Evolutionary conservation across 2,888 invertebrate genomes (phyloP).

Genomic region (Craniophora ligustri): DNA sequence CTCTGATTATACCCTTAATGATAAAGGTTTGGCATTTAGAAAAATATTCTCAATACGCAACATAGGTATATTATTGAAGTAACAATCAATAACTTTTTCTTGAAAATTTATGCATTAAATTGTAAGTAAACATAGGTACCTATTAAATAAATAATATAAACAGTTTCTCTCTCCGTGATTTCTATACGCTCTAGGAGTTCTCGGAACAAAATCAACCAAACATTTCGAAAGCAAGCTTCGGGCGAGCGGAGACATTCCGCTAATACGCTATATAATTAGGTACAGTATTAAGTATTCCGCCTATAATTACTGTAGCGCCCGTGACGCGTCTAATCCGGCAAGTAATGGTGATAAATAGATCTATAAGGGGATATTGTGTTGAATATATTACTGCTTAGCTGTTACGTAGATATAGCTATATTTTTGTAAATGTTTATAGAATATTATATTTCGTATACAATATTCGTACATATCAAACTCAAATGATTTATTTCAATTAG

Average conservation of each 20-base stretch:
- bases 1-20: too few species aligned
- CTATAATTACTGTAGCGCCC: constrained; percentile 79
- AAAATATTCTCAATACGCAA: too few species aligned
- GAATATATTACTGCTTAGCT: constrained; percentile 70
- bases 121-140: too few species aligned
- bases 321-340: constrained; percentile 80
- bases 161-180: neutral
- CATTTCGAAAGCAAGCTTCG: constrained; percentile 27
- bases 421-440: neutral
- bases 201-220: constrained; percentile 6
- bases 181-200: neutral
- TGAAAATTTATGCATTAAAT: too few species aligned
- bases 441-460: neutral
- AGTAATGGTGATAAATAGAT: constrained; percentile 86
- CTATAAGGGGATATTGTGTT: constrained; percentile 68
- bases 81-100: too few species aligned
- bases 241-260: constrained; percentile 38
- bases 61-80: too few species aligned
- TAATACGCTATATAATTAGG: constrained; percentile 71
- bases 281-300: constrained; percentile 79
- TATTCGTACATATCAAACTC: too few species aligned
- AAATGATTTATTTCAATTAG: too few species aligned
- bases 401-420: neutral
- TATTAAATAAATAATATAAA: neutral
- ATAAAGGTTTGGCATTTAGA: too few species aligned